Conservation (phyloP, 2,113 vertebrate genomes). For the Sclerurus mexicanus region DNA sequence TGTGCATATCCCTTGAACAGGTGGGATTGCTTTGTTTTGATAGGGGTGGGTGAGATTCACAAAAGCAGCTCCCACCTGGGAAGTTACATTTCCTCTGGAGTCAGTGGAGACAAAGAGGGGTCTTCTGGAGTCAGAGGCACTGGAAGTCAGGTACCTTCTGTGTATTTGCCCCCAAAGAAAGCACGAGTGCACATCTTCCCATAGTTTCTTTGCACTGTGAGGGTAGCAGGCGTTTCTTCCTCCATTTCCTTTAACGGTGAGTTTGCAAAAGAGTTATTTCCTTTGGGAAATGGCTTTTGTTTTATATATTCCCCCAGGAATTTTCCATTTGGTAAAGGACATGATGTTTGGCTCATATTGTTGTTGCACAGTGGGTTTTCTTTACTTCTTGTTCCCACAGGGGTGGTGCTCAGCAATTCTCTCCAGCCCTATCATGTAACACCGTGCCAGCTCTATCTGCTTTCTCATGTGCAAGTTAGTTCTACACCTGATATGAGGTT, state of each 20-base stretch:
- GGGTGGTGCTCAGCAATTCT: neutral
- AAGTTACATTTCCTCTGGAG: neutral
- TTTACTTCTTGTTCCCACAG: neutral
- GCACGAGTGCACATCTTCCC: neutral
- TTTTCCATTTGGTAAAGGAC: constrained; percentile 1
- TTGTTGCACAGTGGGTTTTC: neutral
- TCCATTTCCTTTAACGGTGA: neutral
- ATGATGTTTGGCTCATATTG: neutral
- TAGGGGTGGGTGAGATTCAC: neutral
- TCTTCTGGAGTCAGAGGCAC: neutral
- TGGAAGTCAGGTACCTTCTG: neutral
- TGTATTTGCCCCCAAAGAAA: neutral
- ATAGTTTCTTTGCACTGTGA: neutral
- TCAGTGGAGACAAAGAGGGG: neutral
- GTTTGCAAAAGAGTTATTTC: neutral
- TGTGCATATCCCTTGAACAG: neutral
- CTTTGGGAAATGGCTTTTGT: neutral
- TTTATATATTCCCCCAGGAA: neutral
- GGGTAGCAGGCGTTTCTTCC: neutral
- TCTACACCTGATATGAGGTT: neutral
- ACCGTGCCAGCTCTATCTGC: neutral
- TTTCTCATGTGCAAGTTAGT: neutral
- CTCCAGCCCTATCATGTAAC: neutral
- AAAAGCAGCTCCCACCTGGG: neutral
- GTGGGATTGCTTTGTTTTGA: neutral